Evolutionary conservation across 2,113 vertebrate genomes (phyloP).

Genomic region (Drymodes brunneopygia): DNA sequence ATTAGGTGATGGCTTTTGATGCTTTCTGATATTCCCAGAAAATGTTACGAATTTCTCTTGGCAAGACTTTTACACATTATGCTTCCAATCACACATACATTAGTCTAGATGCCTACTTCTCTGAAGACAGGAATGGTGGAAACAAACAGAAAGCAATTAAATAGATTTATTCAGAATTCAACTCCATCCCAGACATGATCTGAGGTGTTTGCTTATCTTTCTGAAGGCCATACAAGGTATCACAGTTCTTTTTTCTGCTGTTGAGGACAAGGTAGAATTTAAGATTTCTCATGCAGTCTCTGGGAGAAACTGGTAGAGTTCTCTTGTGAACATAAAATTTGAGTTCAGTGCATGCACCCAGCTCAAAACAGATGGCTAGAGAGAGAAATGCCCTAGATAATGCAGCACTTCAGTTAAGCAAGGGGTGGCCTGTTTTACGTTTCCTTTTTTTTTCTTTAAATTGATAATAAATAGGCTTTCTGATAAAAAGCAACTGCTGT

Average conservation of each 20-base stretch:
- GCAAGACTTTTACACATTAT: background rate
- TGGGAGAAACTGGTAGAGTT: background rate
- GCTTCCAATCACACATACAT: background rate
- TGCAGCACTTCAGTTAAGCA: background rate
- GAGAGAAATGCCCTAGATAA: background rate
- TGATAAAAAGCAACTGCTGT: background rate
- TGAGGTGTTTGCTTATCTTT: background rate
- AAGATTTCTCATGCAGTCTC: background rate
- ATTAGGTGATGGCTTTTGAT: background rate
- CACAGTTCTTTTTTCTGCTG: background rate
- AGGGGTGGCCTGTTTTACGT: background rate
- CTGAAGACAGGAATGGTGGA: background rate
- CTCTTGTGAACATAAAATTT: background rate
- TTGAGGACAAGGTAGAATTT: background rate
- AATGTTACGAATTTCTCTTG: background rate
- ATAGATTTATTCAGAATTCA: background rate
- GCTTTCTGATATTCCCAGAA: background rate
- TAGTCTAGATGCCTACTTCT: background rate
- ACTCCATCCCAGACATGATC: background rate
- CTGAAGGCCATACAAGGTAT: background rate
- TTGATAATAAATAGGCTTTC: background rate
- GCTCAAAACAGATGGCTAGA: conserved; percentile 5
- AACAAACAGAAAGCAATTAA: background rate
- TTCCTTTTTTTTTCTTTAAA: background rate
- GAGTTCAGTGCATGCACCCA: background rate